Conservation (phyloP, 35 echinoderm and acorn worm genomes). For the Anneissia japonica region DNA sequence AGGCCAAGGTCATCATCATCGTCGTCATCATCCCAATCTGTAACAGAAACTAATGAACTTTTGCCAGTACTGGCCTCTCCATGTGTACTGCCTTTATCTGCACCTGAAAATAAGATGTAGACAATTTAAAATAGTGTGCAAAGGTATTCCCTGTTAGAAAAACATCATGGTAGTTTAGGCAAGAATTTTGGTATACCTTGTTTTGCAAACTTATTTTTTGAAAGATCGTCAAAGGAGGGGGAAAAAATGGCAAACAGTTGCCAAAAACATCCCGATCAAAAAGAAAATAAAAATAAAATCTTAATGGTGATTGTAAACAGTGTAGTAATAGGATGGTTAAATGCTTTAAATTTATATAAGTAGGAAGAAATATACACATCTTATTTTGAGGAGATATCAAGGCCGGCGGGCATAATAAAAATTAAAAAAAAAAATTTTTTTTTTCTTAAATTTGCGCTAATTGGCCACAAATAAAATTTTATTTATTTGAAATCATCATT, state of each 20-base stretch:
- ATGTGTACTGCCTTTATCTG: not conserved
- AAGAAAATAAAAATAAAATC: no score
- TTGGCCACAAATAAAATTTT: no score
- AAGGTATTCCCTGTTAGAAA: not conserved
- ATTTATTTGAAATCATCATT: no score
- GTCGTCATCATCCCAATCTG: conserved; percentile 78
- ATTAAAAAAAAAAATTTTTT: no score
- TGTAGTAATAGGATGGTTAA: no score
- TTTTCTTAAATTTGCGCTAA: no score
- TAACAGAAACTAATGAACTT: conserved; percentile 62
- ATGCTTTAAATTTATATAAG: no score
- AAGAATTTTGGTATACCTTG: not conserved
- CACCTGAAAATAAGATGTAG: conserved; percentile 5
- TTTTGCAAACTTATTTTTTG: not conserved
- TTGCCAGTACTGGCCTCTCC: conserved; percentile 53
- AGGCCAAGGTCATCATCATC: conserved; percentile 43
- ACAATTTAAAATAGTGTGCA: no score
- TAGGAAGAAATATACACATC: no score
- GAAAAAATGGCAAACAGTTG: not conserved
- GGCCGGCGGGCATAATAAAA: no score
- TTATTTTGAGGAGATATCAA: no score
- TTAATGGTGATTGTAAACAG: no score
- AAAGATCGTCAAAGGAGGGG: not conserved
- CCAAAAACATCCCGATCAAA: not conserved
- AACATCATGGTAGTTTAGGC: not conserved